phyloP scores from a whole-genome alignment of 2,797 vertebrate species.

The Chiroxiphia lanceolata region DNA sequence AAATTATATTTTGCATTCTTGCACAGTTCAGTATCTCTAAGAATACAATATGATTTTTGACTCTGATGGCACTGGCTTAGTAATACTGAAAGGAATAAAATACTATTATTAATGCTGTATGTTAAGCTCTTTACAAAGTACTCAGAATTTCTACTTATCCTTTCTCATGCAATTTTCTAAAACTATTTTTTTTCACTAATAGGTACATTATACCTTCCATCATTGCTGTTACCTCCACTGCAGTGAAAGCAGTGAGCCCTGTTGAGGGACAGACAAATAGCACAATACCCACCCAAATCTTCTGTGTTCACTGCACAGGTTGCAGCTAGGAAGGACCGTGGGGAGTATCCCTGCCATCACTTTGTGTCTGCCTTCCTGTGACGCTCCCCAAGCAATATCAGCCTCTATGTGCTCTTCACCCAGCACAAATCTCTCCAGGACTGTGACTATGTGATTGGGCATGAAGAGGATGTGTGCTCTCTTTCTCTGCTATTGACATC shows the following conservation, averaged over 20 bases:
- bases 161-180: background rate
- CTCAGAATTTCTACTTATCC: background rate
- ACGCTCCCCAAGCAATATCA: fast-evolving
- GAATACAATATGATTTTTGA: background rate
- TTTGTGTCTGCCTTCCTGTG: background rate
- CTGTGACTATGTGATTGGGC: fast-evolving
- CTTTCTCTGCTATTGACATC: background rate
- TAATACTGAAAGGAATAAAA: background rate
- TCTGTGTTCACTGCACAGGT: background rate
- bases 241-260: background rate
- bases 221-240: background rate
- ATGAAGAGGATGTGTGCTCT: background rate
- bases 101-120: background rate
- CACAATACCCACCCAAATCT: background rate
- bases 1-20: background rate
- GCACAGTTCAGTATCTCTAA: background rate
- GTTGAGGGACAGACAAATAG: background rate
- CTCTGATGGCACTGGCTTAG: background rate
- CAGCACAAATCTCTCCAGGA: background rate
- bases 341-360: background rate
- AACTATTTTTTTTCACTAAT: background rate
- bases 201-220: background rate
- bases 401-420: background rate
- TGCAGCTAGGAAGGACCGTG: background rate
- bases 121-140: background rate